Percentiles rank a stretch among this genome's conserved stretches.
Evolutionary conservation across 2,888 invertebrate species (phyloP).

Genomic region (Danaus chrysippus): DNA sequence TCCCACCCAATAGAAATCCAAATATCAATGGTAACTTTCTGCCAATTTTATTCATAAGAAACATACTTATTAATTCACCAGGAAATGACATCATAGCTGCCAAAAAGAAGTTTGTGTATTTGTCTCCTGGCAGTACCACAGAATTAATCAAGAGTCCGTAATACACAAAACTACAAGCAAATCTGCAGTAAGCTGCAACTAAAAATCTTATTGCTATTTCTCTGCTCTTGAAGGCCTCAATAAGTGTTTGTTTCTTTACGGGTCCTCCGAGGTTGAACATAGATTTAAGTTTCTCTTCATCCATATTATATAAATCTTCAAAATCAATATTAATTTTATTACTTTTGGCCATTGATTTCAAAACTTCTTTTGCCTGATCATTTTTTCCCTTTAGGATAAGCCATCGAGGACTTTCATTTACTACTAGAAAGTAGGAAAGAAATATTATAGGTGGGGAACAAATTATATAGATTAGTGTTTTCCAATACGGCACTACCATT

Average conservation of each 20-base stretch:
- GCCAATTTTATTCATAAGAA: slow-evolving; percentile 62
- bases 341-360: slow-evolving; percentile 46
- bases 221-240: slow-evolving; percentile 48
- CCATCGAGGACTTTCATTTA: slow-evolving; percentile 65
- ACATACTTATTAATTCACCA: slow-evolving; percentile 57
- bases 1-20: slow-evolving; percentile 52
- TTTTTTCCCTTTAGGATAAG: slow-evolving; percentile 55
- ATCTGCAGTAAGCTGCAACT: slow-evolving; percentile 47
- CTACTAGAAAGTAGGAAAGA: slow-evolving; percentile 45
- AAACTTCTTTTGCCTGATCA: slow-evolving; percentile 48
- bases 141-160: slow-evolving; percentile 64
- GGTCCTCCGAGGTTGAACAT: slow-evolving; percentile 50
- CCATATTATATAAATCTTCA: slow-evolving; percentile 46
- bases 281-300: slow-evolving; percentile 45
- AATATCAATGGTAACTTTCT: slow-evolving; percentile 54
- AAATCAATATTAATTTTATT: slow-evolving; percentile 53
- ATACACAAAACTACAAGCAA: slow-evolving; percentile 60
- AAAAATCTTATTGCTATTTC: slow-evolving; percentile 52
- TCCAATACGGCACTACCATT: slow-evolving; percentile 62
- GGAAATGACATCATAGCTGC: slow-evolving; percentile 65
- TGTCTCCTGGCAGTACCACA: slow-evolving; percentile 62
- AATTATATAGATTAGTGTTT: slow-evolving; percentile 52
- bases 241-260: slow-evolving; percentile 48
- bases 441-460: slow-evolving; percentile 58
- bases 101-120: slow-evolving; percentile 61